Base-by-base conservation (phyloP, 2,888 invertebrate species). In the Theretra japonica region DNA sequence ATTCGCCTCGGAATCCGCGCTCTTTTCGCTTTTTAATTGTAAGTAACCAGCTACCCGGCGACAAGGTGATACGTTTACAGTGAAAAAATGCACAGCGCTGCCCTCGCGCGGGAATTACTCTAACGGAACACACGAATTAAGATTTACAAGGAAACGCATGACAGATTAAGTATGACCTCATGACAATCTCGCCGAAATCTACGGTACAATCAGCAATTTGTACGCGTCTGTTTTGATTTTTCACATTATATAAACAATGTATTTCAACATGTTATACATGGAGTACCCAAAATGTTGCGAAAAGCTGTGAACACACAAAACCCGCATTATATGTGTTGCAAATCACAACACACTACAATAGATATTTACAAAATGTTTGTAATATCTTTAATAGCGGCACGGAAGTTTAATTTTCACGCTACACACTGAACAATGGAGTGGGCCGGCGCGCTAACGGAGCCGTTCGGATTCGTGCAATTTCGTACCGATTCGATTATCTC, bases 11-110 rank as follows among this genome's bases (percentile, higher is more conserved):
- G 91, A 93, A 91, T 94, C 90, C 88, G 84, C 88, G 90, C 88
- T 91, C 91, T 93, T 93, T 92, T 93, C 92, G 92, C 90, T 91
- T 93, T 93, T 94, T 94, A 94, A 94, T 94, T 93, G 93, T 92
- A 89, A 88, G 89, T 89, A 90, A 89, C 89, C 91, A 88, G 89
- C 90, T 86, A 89, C 88, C 87, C 88, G 85, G 82, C 88, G 89
- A 90, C 91, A 90, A 91, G 90, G 91, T 91, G 92, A 93, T 93
- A 92, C 85, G 90, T 93, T 92, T 91, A 88, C 86, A 86, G 87
- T 86, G 90, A 90, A 89, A 81, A 90, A 85, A 90, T 88, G 84
- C 85, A 88, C 85, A 81, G 83, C 83, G 86, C 80, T 86, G 83
- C 85, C 87, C 85, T 86, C 84, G 84, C 83, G 80, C 86, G 84